Evolutionary conservation across 2,113 vertebrate species (phyloP).

Genomic region (Corythornis madagascariensis): DNA sequence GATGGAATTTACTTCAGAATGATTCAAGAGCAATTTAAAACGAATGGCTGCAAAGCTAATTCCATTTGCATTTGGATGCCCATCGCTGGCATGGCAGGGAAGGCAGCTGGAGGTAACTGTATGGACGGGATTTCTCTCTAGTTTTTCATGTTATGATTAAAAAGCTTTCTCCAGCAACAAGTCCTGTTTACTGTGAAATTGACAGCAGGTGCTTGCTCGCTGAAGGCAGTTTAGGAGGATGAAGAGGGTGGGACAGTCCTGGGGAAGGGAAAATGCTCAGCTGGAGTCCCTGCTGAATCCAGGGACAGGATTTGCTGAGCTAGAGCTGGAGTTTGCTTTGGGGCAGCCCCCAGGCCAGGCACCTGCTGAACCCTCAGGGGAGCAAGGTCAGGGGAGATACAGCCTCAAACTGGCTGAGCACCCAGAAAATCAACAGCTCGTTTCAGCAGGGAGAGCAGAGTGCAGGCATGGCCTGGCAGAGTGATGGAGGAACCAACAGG

Average conservation of each 20-base stretch:
- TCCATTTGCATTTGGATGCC: conserved; percentile 78
- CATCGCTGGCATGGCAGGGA: conserved; percentile 65
- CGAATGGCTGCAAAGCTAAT: conserved; percentile 79
- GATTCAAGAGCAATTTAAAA: conserved; percentile 79
- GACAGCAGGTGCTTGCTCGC: conserved; percentile 66
- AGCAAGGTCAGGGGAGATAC: conserved; percentile 15
- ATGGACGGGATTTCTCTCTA: conserved; percentile 60
- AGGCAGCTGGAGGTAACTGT: conserved; percentile 71
- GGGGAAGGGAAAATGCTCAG: background rate
- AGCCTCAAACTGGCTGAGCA: conserved; percentile 3
- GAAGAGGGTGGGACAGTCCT: background rate
- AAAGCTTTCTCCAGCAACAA: conserved; percentile 70
- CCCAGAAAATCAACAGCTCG: conserved; percentile 1
- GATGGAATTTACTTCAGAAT: conserved; percentile 78
- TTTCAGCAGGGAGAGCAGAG: background rate
- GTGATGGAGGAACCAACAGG: background rate
- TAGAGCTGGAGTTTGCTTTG: background rate
- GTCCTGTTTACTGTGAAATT: conserved; percentile 58
- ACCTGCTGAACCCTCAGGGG: background rate
- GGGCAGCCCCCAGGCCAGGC: background rate
- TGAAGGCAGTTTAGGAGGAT: background rate
- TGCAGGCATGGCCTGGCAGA: background rate
- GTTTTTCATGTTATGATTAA: conserved; percentile 76
- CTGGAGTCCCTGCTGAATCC: background rate
- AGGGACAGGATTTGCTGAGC: background rate